Evolutionary conservation across 2,797 vertebrate genomes (phyloP).

Genomic region (Carcharodon carcharias): DNA sequence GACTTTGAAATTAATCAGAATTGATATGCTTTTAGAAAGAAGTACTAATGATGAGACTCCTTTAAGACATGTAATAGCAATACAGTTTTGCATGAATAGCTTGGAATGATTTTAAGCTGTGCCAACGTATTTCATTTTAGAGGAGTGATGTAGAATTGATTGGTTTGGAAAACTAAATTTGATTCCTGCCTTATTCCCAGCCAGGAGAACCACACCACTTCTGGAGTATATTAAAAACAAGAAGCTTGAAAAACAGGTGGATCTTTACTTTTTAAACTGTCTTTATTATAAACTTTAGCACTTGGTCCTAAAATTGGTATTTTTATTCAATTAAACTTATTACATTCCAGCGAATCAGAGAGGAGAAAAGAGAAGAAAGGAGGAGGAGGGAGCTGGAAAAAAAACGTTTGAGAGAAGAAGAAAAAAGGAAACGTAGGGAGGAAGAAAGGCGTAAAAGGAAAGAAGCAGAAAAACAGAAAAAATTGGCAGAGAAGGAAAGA

Average conservation of each 20-base stretch:
- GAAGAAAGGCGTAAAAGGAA: slow-evolving; percentile 85
- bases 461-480: slow-evolving; percentile 85
- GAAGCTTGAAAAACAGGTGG: slow-evolving; percentile 97
- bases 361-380: slow-evolving; percentile 92
- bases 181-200: slow-evolving; percentile 53
- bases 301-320: slow-evolving; percentile 10
- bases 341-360: slow-evolving; percentile 77
- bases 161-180: slow-evolving; percentile 27
- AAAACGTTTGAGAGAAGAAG: slow-evolving; percentile 86
- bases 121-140: slow-evolving; percentile 14
- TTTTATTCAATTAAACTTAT: slow-evolving; percentile 7
- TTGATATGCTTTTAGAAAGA: neutral
- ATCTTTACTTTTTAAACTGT: slow-evolving; percentile 46
- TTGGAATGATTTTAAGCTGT: neutral
- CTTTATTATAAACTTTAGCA: neutral
- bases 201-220: slow-evolving; percentile 92
- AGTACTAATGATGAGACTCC: neutral
- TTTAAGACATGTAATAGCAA: slow-evolving; percentile 31
- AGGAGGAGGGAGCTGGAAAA: slow-evolving; percentile 84
- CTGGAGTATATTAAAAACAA: slow-evolving; percentile 98
- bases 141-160: neutral
- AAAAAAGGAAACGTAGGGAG: slow-evolving; percentile 85
- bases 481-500: slow-evolving; percentile 81
- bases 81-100: slow-evolving; percentile 21
- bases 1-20: slow-evolving; percentile 9